These are phyloP conservation scores for Amphilophus citrinellus DNA, from an alignment of 2,113 vertebrate species.

Conservation along the genomic window DNA sequence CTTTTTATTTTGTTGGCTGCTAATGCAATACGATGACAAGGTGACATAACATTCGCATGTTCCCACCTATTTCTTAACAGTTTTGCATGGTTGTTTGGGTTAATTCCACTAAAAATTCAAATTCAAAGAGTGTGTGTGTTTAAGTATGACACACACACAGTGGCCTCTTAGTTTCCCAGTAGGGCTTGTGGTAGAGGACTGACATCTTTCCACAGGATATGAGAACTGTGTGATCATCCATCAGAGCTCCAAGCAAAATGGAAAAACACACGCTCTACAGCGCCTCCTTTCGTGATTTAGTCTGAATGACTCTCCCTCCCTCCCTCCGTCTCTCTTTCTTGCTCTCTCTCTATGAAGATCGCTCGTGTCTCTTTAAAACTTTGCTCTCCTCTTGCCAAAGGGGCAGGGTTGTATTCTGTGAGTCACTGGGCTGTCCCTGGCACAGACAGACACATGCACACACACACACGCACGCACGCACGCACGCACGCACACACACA, in stretches of 20 bases:
- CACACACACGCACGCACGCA: neutral
- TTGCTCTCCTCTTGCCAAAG: constrained; percentile 73
- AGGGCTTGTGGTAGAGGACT: constrained; percentile 63
- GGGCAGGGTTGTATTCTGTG: constrained; percentile 80
- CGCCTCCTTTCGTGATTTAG: constrained; percentile 66
- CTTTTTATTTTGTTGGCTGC: neutral
- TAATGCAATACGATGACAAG: neutral
- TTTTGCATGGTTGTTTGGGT: constrained; percentile 12
- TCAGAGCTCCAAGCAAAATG: constrained; percentile 49
- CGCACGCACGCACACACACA: constrained; percentile 31
- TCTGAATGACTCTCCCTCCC: constrained; percentile 22
- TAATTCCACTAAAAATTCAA: constrained; percentile 13
- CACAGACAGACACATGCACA: constrained; percentile 72
- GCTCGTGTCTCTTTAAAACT: constrained; percentile 80
- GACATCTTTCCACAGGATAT: constrained; percentile 78
- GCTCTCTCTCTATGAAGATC: neutral
- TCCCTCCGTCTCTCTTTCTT: neutral
- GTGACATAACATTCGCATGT: neutral
- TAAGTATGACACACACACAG: constrained; percentile 53
- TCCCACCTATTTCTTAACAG: neutral
- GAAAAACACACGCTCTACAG: constrained; percentile 60
- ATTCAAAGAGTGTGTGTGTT: constrained; percentile 30
- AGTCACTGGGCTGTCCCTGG: constrained; percentile 86
- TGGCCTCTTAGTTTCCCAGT: constrained; percentile 67
- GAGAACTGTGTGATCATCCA: constrained; percentile 70